phyloP scores from a whole-genome alignment of 2,888 invertebrate species.

The Mechanitis messenoides region DNA sequence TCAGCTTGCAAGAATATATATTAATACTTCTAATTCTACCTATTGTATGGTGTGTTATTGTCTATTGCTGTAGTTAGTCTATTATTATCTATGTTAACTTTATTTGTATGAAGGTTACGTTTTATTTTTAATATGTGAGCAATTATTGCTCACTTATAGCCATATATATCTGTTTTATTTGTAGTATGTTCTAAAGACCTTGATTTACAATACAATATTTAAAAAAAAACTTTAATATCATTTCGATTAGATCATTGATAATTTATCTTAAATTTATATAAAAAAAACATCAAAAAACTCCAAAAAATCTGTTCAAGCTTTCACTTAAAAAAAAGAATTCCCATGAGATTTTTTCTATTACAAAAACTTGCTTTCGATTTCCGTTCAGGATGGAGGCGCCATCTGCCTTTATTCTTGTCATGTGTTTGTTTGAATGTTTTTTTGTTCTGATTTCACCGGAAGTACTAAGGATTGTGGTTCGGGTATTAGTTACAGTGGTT shows the following conservation, averaged over 20 bases:
- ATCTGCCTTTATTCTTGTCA: conserved; percentile 67
- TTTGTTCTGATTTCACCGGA: conserved; percentile 69
- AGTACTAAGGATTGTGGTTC: conserved; percentile 31
- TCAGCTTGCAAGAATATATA: conserved; percentile 8
- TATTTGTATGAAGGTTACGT: too few relatives aligned
- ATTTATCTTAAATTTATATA: too few relatives aligned
- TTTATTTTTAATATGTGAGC: too few relatives aligned
- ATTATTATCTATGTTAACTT: too few relatives aligned
- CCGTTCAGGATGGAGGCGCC: conserved; percentile 61
- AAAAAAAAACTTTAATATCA: too few relatives aligned
- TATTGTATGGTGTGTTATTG: conserved; percentile 7
- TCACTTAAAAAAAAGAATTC: conserved; percentile 55
- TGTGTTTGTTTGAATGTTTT: conserved; percentile 66
- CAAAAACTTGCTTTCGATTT: conserved; percentile 70
- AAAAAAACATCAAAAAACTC: conserved; percentile 5
- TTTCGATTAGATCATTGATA: too few relatives aligned
- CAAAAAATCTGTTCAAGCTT: conserved; percentile 41
- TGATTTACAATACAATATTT: too few relatives aligned
- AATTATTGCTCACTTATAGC: too few relatives aligned
- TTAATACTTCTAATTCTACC: conserved; percentile 13
- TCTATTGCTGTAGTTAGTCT: too few relatives aligned
- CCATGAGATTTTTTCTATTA: conserved; percentile 53
- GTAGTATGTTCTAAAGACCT: too few relatives aligned
- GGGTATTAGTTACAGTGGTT: conserved; percentile 11
- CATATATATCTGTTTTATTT: too few relatives aligned